Percentiles rank a stretch among this genome's conserved stretches.
Evolutionary conservation across 1,140 invertebrate genomes (phyloP).

Genomic region (Drosophila lacteicornis): DNA sequence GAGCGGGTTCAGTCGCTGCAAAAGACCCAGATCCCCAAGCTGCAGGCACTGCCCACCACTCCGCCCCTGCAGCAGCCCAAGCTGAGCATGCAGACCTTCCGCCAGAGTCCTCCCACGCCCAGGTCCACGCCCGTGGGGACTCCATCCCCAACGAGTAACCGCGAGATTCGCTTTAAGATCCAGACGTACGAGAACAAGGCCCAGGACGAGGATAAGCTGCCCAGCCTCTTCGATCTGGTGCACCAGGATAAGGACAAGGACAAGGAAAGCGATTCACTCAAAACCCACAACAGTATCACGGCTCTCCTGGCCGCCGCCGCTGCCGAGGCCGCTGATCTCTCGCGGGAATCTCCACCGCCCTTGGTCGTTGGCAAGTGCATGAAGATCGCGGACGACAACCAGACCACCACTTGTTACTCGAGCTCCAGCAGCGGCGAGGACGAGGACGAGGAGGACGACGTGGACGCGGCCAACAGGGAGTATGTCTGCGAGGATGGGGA

Average conservation of each 20-base stretch:
- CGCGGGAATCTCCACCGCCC: constrained; percentile 67
- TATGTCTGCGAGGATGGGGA: constrained; percentile 83
- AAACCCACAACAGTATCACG: constrained; percentile 44
- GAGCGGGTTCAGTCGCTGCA: constrained; percentile 78
- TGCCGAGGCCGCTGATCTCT: constrained; percentile 63
- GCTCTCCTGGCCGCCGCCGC: constrained; percentile 64
- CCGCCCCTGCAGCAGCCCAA: constrained; percentile 61
- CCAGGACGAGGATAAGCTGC: constrained; percentile 85
- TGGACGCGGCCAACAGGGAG: constrained; percentile 66
- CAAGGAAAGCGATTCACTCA: constrained; percentile 9
- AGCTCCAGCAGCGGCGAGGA: constrained; percentile 80
- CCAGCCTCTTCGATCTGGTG: constrained; percentile 89
- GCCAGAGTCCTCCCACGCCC: constrained; percentile 61
- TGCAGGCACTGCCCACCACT: constrained; percentile 59
- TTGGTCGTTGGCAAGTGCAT: constrained; percentile 78
- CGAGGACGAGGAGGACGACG: constrained; percentile 75
- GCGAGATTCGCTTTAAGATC: constrained; percentile 81
- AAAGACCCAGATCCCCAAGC: constrained; percentile 78
- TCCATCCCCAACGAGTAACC: constrained; percentile 58
- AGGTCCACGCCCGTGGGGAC: constrained; percentile 58
- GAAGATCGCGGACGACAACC: constrained; percentile 67
- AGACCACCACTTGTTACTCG: constrained; percentile 68
- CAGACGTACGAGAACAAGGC: constrained; percentile 82
- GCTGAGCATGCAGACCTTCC: constrained; percentile 79
- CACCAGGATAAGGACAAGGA: constrained; percentile 61